Evolutionary conservation across 2,888 invertebrate species (phyloP), one percentile per base, ranked within the genome.

Genomic region (Calephelis perditalis): DNA sequence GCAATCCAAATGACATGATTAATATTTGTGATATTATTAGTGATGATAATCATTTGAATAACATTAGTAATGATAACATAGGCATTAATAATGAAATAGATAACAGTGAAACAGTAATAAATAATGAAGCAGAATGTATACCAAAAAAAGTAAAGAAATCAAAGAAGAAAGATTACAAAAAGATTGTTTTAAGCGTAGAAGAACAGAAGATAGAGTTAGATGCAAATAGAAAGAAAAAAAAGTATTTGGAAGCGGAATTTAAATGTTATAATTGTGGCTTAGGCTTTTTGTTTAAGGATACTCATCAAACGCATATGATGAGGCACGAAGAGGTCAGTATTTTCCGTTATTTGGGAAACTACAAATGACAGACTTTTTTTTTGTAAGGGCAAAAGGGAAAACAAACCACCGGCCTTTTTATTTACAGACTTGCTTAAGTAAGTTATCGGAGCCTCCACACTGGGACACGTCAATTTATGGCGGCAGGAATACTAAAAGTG

Each of bases 221-320:
- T 65, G 70, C 67, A 0, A 80, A 75, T 47, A 87, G 87, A 65
- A 84, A 68, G 55, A 75, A 75, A 10, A 84, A 84, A 70, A 87
- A 86, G 65, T 89, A 89, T 62, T 7, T 78, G 35, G 82, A 84
- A 62, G 79, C 88, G 0, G 81, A 83, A 45, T 89, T 81, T 52
- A 90, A 90, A 62, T 90, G 90, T 46, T 80, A 78, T 3, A 83
- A 79, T 43, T 90, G 90, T 68, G 88, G 82, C 0, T 52, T 83
- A 5, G 80, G 81, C 0, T 90, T 89, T 52, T 59, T 88, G 3
- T 88, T 87, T 9, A 89, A 89, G 46, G 89, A 89, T 62, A 81
- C 87, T 0, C 86, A 88, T 66, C 89, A 89, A 56, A 73, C 85
- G 0, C 90, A 90, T 67, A 90, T 89, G 89, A 87, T 90, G 85